Evolutionary conservation across 2,113 vertebrate genomes (phyloP).

Genomic region (Camelus bactrianus): DNA sequence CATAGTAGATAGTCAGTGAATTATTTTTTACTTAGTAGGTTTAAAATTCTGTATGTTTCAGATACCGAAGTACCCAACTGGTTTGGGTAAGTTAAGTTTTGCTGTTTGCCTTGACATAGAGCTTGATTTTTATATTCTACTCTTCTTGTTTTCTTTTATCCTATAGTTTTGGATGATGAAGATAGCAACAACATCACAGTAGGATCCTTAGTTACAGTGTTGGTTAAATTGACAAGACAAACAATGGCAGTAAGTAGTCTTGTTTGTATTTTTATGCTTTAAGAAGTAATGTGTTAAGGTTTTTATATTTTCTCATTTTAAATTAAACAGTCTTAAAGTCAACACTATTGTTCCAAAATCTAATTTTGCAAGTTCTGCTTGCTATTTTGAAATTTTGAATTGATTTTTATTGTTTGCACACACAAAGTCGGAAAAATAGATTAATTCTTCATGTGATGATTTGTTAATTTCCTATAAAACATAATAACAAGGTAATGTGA

Average conservation of each 20-base stretch:
- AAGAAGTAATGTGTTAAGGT: background rate
- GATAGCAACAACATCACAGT: slow-evolving; percentile 99
- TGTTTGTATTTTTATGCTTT: slow-evolving; percentile 55
- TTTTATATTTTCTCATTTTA: slow-evolving; percentile 50
- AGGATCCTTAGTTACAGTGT: slow-evolving; percentile 97
- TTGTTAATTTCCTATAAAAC: slow-evolving; percentile 49
- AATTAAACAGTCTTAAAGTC: slow-evolving; percentile 14
- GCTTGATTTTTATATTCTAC: background rate
- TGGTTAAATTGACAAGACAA: slow-evolving; percentile 95
- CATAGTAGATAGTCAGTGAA: background rate
- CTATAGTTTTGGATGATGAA: slow-evolving; percentile 97
- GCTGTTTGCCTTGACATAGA: background rate
- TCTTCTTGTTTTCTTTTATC: slow-evolving; percentile 33
- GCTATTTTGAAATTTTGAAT: slow-evolving; percentile 48
- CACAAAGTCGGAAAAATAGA: background rate
- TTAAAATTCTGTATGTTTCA: slow-evolving; percentile 5
- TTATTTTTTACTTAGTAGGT: slow-evolving; percentile 40
- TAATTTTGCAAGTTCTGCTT: slow-evolving; percentile 12
- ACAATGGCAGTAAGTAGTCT: slow-evolving; percentile 94
- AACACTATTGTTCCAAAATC: background rate
- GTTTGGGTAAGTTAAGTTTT: slow-evolving; percentile 10
- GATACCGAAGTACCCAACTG: background rate
- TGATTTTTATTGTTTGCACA: slow-evolving; percentile 19
- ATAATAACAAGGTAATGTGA: background rate
- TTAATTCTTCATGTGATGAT: slow-evolving; percentile 10